Percentiles rank a stretch among this genome's conserved stretches.
phyloP scores from a whole-genome alignment of 2,113 vertebrate genomes.

The Turdus rufiventris region DNA sequence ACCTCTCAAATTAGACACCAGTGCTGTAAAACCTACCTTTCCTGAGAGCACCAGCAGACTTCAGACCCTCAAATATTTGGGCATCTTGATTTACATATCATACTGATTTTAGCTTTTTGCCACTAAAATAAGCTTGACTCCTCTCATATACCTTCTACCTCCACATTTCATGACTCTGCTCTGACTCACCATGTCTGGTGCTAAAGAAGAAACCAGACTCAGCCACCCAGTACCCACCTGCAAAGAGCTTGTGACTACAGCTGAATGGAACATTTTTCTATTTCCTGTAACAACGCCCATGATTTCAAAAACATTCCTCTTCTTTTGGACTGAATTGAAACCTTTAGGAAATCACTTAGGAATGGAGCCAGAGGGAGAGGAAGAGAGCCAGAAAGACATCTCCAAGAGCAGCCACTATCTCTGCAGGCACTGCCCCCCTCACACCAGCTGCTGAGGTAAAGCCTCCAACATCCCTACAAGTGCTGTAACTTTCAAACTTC shows the following conservation, averaged over 20 bases:
- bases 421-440: fast-evolving
- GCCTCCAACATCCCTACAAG: background rate
- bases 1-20: background rate
- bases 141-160: background rate
- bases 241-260: background rate
- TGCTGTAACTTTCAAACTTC: background rate
- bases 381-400: background rate
- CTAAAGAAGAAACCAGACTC: background rate
- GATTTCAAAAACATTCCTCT: background rate
- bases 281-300: background rate
- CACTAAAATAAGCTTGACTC: background rate
- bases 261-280: background rate
- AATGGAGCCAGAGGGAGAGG: background rate
- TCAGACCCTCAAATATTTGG: background rate
- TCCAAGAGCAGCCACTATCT: background rate
- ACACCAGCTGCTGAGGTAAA: background rate
- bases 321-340: background rate
- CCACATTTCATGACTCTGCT: background rate
- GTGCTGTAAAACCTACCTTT: background rate
- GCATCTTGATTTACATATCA: background rate
- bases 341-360: background rate
- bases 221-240: background rate
- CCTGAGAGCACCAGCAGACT: background rate
- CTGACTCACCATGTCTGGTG: background rate
- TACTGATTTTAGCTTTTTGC: background rate